Percentiles rank a stretch among this genome's conserved stretches.
Evolutionary conservation across 2,888 invertebrate species (phyloP).

Genomic region (Drosophila maculinotata): DNA sequence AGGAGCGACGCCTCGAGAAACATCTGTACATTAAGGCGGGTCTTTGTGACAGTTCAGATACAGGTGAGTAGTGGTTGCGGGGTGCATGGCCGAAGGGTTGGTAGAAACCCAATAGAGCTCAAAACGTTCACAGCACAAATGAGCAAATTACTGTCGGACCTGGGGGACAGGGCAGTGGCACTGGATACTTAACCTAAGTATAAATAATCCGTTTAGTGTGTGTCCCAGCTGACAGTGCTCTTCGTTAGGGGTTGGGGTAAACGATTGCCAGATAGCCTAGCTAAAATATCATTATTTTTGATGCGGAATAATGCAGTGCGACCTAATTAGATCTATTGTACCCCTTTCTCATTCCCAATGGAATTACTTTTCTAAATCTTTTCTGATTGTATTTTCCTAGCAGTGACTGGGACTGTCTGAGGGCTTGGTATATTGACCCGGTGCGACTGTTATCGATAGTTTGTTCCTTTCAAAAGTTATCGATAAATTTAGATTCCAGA

Average conservation of each 20-base stretch:
- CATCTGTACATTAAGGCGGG: conserved; percentile 90
- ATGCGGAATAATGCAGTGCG: too few relatives aligned
- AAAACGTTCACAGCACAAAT: conserved; percentile 44
- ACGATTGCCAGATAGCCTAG: not conserved
- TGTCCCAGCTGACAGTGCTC: conserved; percentile 16
- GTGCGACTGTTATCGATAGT: too few relatives aligned
- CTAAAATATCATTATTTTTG: too few relatives aligned
- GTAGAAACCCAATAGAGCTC: conserved; percentile 45
- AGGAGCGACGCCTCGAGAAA: conserved; percentile 91
- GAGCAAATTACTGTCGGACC: conserved; percentile 32
- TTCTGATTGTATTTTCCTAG: too few relatives aligned
- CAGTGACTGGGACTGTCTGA: too few relatives aligned
- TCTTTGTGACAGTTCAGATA: conserved; percentile 89
- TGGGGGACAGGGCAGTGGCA: conserved; percentile 3
- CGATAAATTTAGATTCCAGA: too few relatives aligned
- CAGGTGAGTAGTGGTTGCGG: conserved; percentile 81
- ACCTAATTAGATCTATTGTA: too few relatives aligned
- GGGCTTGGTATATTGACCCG: too few relatives aligned
- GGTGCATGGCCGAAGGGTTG: too few relatives aligned
- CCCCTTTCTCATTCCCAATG: too few relatives aligned
- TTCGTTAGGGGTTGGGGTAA: not conserved
- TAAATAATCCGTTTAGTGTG: conserved; percentile 79
- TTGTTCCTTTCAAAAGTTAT: too few relatives aligned
- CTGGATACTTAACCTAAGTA: conserved; percentile 60
- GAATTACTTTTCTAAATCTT: too few relatives aligned